Percentiles rank a stretch among this genome's conserved stretches.
Evolutionary conservation across 2,888 invertebrate species (phyloP).

Genomic region (Parnassius smintheus): DNA sequence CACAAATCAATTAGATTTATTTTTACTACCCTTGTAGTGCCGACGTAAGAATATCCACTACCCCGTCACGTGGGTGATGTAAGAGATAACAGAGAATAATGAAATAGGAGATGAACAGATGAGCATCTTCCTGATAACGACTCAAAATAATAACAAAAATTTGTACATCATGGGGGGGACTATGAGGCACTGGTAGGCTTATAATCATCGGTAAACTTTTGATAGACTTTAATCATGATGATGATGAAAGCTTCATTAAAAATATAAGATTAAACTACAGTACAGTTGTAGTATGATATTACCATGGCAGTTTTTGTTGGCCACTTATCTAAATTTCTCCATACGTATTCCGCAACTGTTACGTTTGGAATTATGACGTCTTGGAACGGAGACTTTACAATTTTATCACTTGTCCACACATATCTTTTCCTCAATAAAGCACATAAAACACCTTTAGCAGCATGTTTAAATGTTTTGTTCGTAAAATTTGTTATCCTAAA

Average conservation of each 20-base stretch:
- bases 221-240: not conserved
- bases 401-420: conserved; percentile 56
- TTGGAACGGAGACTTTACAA: conserved; percentile 71
- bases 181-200: no score
- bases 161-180: no score
- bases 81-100: no score
- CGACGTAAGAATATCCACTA: no score
- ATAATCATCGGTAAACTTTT: no score
- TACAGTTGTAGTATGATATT: conserved; percentile 34
- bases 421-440: conserved; percentile 20
- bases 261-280: no score
- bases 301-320: conserved; percentile 83
- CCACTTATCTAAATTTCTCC: conserved; percentile 83
- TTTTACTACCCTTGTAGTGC: no score
- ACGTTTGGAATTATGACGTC: conserved; percentile 72
- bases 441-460: conserved; percentile 8
- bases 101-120: no score
- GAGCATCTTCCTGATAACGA: no score
- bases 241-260: not conserved
- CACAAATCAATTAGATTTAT: no score
- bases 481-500: conserved; percentile 1
- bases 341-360: conserved; percentile 82
- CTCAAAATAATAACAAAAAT: no score
- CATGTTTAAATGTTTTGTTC: conserved; percentile 11
- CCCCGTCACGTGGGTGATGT: no score